These are phyloP conservation scores for Sminthurinus aureus DNA, from an alignment of 2,888 invertebrate species.

Conservation along the genomic window DNA sequence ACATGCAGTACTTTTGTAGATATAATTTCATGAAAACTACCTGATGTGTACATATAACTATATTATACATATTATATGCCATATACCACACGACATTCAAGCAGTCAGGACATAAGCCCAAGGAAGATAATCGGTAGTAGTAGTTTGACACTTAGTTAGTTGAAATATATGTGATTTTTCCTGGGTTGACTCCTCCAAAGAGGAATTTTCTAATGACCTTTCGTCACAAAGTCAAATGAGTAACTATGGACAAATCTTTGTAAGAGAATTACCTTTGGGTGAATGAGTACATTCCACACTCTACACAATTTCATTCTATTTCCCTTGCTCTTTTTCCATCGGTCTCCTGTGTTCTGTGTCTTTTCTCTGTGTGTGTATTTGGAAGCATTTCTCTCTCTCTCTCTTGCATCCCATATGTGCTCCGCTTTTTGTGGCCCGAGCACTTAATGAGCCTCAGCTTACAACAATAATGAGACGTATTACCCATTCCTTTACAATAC, in stretches of 20 bases:
- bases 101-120: background rate
- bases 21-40: background rate
- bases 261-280: slow-evolving; percentile 44
- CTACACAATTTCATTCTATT: slow-evolving; percentile 5
- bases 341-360: background rate
- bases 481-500: slow-evolving; percentile 17
- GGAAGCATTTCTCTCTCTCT: background rate
- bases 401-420: background rate
- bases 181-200: slow-evolving; percentile 19
- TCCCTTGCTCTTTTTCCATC: slow-evolving; percentile 19
- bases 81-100: too few relatives aligned
- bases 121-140: background rate
- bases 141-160: slow-evolving; percentile 37
- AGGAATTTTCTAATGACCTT: slow-evolving; percentile 57
- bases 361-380: background rate
- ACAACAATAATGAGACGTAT: slow-evolving; percentile 24
- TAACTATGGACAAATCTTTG: slow-evolving; percentile 55
- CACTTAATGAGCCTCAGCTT: background rate
- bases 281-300: slow-evolving; percentile 2
- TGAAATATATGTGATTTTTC: slow-evolving; percentile 33
- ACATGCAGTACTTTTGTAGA: background rate
- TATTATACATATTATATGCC: background rate
- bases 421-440: background rate
- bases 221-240: slow-evolving; percentile 48
- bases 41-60: too few relatives aligned